Percentiles rank a stretch among this genome's conserved stretches.
Evolutionary conservation across 2,888 invertebrate species (phyloP).

Genomic region (Limnephilus auricula): DNA sequence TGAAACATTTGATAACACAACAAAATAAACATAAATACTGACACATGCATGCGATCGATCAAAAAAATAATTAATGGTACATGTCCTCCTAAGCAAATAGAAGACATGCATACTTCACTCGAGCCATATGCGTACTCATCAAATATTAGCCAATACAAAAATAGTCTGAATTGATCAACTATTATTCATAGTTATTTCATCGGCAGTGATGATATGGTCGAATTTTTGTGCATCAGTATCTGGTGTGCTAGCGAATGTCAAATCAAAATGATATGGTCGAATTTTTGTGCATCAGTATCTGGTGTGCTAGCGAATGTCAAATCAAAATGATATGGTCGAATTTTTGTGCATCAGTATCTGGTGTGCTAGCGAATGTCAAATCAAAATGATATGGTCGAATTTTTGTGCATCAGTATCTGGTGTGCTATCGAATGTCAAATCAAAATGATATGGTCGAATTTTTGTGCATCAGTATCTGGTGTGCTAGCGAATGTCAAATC

Average conservation of each 20-base stretch:
- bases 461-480: too few species aligned
- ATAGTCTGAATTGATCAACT: constrained; percentile 59
- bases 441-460: too few species aligned
- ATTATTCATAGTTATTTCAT: constrained; percentile 9
- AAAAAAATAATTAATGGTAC: not conserved
- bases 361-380: not conserved
- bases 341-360: not conserved
- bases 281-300: not conserved
- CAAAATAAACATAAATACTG: constrained; percentile 18
- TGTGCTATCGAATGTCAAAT: not conserved
- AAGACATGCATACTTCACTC: not conserved
- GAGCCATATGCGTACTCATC: constrained; percentile 18
- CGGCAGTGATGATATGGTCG: not conserved
- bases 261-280: not conserved
- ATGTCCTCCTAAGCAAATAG: not conserved
- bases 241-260: not conserved
- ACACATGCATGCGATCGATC: constrained; percentile 6
- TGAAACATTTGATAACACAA: constrained; percentile 15
- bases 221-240: not conserved
- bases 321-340: not conserved
- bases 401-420: not conserved
- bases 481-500: too few species aligned
- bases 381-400: not conserved
- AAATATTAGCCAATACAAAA: constrained; percentile 43
- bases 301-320: not conserved